Percentiles rank a stretch among this genome's conserved stretches.
phyloP scores from a whole-genome alignment of 2,797 vertebrate genomes.

The Leontopithecus rosalia region DNA sequence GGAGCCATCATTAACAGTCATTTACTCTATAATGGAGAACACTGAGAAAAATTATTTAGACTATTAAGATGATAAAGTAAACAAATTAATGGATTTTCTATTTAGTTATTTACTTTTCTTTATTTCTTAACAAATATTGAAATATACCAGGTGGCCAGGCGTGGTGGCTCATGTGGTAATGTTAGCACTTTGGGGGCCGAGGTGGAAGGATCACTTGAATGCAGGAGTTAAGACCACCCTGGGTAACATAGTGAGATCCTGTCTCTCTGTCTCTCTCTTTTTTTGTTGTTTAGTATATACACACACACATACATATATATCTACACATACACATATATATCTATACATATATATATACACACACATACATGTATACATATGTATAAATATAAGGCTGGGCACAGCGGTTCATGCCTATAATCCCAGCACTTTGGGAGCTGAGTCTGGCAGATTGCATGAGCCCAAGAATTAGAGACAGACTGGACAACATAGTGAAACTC shows the following conservation, averaged over 20 bases:
- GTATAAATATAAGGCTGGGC: background rate
- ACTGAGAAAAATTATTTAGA: constrained; percentile 1
- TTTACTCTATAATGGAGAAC: background rate
- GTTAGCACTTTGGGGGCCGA: background rate
- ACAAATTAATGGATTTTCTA: background rate
- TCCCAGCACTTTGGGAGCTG: background rate
- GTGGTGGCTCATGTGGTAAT: background rate
- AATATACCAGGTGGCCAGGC: background rate
- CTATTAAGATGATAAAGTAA: constrained; percentile 25
- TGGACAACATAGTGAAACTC: background rate
- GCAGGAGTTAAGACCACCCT: background rate
- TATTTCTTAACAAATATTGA: background rate
- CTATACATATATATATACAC: too few species aligned
- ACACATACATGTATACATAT: too few species aligned
- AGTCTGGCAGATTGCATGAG: background rate
- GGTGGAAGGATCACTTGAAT: background rate
- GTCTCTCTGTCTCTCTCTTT: background rate
- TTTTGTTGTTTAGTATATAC: background rate
- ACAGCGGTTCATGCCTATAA: background rate
- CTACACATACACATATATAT: too few species aligned
- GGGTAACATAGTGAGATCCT: background rate
- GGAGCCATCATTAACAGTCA: background rate
- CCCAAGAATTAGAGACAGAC: background rate
- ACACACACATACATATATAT: too few species aligned
- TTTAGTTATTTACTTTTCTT: constrained; percentile 15